Conservation (phyloP, 2,797 vertebrate species). For the Zalophus californianus region DNA sequence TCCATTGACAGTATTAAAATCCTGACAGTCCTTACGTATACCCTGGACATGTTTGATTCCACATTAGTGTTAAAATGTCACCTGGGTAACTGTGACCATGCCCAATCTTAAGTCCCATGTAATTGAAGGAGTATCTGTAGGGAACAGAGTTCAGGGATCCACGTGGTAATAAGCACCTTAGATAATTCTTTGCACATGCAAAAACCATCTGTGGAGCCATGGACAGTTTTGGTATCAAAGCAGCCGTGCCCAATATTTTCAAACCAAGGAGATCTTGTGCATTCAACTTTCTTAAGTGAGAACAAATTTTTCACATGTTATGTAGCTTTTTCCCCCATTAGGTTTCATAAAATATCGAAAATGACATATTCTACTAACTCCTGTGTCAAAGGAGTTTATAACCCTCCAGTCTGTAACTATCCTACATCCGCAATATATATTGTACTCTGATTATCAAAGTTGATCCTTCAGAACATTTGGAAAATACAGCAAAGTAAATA, state of each 20-base stretch:
- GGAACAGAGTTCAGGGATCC: neutral
- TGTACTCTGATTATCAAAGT: neutral
- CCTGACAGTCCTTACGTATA: neutral
- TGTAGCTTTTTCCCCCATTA: neutral
- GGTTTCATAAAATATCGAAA: neutral
- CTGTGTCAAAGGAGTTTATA: neutral
- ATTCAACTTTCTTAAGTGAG: neutral
- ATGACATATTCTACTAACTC: neutral
- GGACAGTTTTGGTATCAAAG: neutral
- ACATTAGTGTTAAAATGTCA: neutral
- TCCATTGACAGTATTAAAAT: neutral
- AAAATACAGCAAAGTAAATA: neutral
- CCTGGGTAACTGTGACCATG: neutral
- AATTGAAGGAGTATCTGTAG: neutral
- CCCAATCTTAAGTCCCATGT: rapidly evolving
- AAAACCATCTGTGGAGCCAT: neutral
- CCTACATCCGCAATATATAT: neutral
- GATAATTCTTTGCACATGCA: neutral
- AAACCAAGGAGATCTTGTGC: neutral
- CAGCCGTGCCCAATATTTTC: neutral
- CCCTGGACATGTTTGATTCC: neutral
- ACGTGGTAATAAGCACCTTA: neutral
- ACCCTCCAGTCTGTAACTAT: neutral
- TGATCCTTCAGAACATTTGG: neutral
- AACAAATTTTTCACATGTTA: neutral